Evolutionary conservation across 37 sponge, comb jelly and placozoan genomes (phyloP).

Genomic region (Chondrilla cf. caribensis): DNA sequence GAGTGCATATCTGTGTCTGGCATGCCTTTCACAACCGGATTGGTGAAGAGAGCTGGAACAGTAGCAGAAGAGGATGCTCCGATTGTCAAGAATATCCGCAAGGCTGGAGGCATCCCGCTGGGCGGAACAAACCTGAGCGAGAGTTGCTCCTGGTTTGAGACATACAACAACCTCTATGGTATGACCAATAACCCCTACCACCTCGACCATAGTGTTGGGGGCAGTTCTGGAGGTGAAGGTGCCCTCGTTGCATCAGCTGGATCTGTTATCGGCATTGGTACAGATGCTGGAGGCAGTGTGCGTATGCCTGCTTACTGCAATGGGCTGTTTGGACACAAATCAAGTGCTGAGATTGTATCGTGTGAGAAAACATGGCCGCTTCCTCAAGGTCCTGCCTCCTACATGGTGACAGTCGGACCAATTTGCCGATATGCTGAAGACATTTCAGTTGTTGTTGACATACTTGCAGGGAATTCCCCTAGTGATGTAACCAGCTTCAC

Average conservation of each 20-base stretch:
- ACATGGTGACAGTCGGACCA: slow-evolving; percentile 29
- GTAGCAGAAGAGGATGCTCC: slow-evolving; percentile 45
- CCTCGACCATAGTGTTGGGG: slow-evolving; percentile 48
- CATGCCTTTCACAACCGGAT: slow-evolving; percentile 49
- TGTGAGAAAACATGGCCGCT: slow-evolving; percentile 28
- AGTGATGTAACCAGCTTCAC: background rate
- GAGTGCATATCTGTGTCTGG: slow-evolving; percentile 48
- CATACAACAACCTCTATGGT: slow-evolving; percentile 64
- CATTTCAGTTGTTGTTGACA: slow-evolving; percentile 44
- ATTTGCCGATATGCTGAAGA: slow-evolving; percentile 59
- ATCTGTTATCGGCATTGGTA: slow-evolving; percentile 55
- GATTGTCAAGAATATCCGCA: slow-evolving; percentile 36
- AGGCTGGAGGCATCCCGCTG: slow-evolving; percentile 63
- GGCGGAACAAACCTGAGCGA: slow-evolving; percentile 62
- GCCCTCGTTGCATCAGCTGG: slow-evolving; percentile 44
- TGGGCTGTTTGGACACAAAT: slow-evolving; percentile 70
- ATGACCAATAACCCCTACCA: slow-evolving; percentile 69
- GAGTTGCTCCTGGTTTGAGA: slow-evolving; percentile 59
- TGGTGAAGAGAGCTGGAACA: slow-evolving; percentile 24
- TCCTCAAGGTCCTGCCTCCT: slow-evolving; percentile 2
- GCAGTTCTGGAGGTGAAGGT: slow-evolving; percentile 71
- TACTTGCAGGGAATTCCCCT: slow-evolving; percentile 15
- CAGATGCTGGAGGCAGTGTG: slow-evolving; percentile 76
- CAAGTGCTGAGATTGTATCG: slow-evolving; percentile 37
- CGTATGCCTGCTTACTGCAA: slow-evolving; percentile 69